These are phyloP conservation scores for Drosophila bifasciata DNA, from an alignment of 1,140 invertebrate genomes.

Conservation along the genomic window DNA sequence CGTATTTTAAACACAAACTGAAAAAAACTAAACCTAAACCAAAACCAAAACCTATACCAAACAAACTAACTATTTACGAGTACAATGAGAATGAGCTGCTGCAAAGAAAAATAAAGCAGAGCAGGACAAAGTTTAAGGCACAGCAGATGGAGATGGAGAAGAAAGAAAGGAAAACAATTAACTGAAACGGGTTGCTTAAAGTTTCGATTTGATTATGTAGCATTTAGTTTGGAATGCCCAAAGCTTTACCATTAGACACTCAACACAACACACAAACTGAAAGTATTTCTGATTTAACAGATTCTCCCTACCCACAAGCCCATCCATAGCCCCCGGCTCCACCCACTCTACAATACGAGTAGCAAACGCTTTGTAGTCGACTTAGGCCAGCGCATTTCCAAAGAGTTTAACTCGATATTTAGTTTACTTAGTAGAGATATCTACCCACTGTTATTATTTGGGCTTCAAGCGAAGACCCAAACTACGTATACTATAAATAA, in stretches of 20 bases:
- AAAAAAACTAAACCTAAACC: constrained; percentile 35
- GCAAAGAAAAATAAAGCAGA: too few relatives aligned
- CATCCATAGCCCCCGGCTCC: background rate
- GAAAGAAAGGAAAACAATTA: constrained; percentile 38
- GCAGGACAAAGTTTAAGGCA: too few relatives aligned
- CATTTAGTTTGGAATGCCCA: constrained; percentile 72
- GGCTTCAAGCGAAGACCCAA: constrained; percentile 25
- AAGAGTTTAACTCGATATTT: constrained; percentile 66
- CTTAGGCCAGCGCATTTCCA: constrained; percentile 68
- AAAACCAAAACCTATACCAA: constrained; percentile 40
- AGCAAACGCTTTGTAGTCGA: constrained; percentile 63
- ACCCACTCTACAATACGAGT: constrained; percentile 20
- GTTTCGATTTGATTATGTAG: constrained; percentile 60
- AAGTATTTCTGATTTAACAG: constrained; percentile 24
- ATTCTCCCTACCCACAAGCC: constrained; percentile 3
- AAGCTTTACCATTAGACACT: constrained; percentile 61
- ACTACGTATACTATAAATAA: constrained; percentile 15
- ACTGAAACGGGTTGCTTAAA: constrained; percentile 49
- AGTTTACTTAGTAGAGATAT: constrained; percentile 47
- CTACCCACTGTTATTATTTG: constrained; percentile 45
- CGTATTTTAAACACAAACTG: constrained; percentile 10
- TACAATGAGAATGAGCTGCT: constrained; percentile 63
- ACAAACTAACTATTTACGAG: constrained; percentile 45
- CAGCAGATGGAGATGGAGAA: constrained; percentile 1
- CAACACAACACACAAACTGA: constrained; percentile 42